Conservation (phyloP, 2,888 invertebrate species). For the Parnassius glacialis region DNA sequence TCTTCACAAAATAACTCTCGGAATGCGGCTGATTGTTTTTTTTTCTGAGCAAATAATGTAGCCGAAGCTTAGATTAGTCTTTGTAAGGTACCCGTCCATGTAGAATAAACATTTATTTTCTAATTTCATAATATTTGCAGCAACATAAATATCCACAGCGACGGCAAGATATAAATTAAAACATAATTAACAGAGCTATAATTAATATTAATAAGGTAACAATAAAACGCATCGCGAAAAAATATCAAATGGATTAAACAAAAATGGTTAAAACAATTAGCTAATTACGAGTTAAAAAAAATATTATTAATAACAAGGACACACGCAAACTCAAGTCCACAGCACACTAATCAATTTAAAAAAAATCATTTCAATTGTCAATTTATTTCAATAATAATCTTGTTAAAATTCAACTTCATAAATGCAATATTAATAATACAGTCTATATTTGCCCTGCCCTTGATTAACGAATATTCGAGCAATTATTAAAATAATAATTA, state of each 20-base stretch:
- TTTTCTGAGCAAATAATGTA: conserved; percentile 9
- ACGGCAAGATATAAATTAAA: conserved; percentile 44
- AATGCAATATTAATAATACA: conserved; percentile 9
- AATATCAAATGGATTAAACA: conserved; percentile 23
- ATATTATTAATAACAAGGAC: conserved; percentile 12
- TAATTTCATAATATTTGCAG: conserved; percentile 1
- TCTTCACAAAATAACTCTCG: conserved; percentile 27
- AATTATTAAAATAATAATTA: not conserved
- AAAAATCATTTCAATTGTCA: conserved; percentile 5
- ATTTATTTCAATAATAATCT: not conserved
- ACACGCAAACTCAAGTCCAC: conserved; percentile 18
- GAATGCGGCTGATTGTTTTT: conserved; percentile 11
- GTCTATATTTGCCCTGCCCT: not conserved
- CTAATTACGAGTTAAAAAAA: conserved; percentile 17
- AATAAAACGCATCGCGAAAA: conserved; percentile 35
- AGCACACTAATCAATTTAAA: conserved; percentile 5
- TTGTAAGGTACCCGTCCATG: conserved; percentile 13
- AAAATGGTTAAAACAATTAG: conserved; percentile 23
- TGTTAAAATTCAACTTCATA: conserved; percentile 12
- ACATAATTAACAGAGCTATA: conserved; percentile 52
- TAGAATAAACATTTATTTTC: conserved; percentile 4
- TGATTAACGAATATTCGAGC: not conserved
- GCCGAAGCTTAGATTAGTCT: conserved; percentile 5
- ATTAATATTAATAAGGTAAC: conserved; percentile 39
- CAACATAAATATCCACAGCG: conserved; percentile 19